Evolutionary conservation across 2,113 vertebrate genomes (phyloP).

Genomic region (Scytalopus superciliaris): DNA sequence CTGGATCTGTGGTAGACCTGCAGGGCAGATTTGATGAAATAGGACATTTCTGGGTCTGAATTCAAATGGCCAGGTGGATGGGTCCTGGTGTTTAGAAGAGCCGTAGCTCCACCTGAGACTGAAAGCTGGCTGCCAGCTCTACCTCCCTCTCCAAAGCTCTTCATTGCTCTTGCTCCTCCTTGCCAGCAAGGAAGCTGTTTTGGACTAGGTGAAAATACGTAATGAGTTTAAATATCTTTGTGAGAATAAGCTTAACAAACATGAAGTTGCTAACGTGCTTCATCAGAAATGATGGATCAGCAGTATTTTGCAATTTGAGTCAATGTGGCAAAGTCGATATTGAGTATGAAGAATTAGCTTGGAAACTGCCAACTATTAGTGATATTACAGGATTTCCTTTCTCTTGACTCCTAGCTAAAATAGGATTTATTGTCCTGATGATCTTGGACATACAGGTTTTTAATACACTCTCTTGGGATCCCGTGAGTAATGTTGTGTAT

Average conservation of each 20-base stretch:
- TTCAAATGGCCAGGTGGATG: background rate
- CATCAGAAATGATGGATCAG: background rate
- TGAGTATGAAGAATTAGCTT: conserved; percentile 10
- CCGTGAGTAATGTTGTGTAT: conserved; percentile 23
- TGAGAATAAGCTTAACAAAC: background rate
- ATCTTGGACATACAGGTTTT: conserved; percentile 45
- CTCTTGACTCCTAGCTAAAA: conserved; percentile 13
- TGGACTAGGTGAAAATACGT: background rate
- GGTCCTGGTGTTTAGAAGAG: background rate
- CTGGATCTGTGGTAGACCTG: background rate
- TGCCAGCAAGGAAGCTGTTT: background rate
- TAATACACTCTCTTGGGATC: conserved; percentile 16
- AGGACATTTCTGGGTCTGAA: background rate
- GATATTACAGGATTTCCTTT: conserved; percentile 23
- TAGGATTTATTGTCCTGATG: conserved; percentile 46
- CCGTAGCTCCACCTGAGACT: background rate
- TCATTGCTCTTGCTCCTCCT: background rate
- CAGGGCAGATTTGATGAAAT: background rate
- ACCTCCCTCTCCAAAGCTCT: background rate
- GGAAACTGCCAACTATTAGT: background rate
- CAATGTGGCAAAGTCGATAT: background rate
- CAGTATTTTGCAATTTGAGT: background rate
- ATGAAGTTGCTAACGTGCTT: background rate
- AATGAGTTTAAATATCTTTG: background rate
- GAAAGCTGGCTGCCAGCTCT: background rate